Base-by-base conservation (phyloP, 2,888 invertebrate genomes). In the Lissocephala sabroskyi region DNA sequence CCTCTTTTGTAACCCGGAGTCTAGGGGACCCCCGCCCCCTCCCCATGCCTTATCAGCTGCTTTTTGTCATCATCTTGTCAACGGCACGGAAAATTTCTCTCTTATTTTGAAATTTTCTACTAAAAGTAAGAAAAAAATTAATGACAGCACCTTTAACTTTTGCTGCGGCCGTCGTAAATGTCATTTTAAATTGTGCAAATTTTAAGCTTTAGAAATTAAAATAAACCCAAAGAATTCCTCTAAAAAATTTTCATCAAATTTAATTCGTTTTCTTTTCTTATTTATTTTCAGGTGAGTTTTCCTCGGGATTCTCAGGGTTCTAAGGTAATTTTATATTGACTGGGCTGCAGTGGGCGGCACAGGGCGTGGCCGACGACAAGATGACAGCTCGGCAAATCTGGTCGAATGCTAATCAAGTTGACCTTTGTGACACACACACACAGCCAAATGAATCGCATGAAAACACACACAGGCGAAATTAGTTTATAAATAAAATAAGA, bases 401-500 rank as follows among this genome's bases (percentile, higher is more conserved):
- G 44, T 45, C 54, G 10, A 16, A 16, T 52, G 64, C 70, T 76
- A 73, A 76, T 68, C 60, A 76, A 65, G 47, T 59, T 73, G 71
- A 73, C 71, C 74, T 73, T 68, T 73, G 56, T 49, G 57, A 54
- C 63, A 43, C n/a, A n/a, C n/a, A n/a, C n/a, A n/a, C n/a, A n/a
- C n/a, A n/a, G n/a, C n/a, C n/a, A n/a, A n/a, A n/a, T n/a, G n/a
- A n/a, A n/a, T n/a, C n/a, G n/a, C n/a, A n/a, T n/a, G n/a, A n/a
- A n/a, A n/a, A n/a, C n/a, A n/a, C n/a, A n/a, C n/a, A n/a, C n/a
- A 23, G 7, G 23, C 23, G 23, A 23, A 23, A 23, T 23, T 5
- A 23, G 3, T 23, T 23, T 23, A 23, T 7, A 23, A 5, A 5
- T 23, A 23, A 23, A 23, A 23, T 23, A 23, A 7, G 7, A 23